Conservation (phyloP, 1,140 invertebrate genomes). For the Epicauta chinensis region DNA sequence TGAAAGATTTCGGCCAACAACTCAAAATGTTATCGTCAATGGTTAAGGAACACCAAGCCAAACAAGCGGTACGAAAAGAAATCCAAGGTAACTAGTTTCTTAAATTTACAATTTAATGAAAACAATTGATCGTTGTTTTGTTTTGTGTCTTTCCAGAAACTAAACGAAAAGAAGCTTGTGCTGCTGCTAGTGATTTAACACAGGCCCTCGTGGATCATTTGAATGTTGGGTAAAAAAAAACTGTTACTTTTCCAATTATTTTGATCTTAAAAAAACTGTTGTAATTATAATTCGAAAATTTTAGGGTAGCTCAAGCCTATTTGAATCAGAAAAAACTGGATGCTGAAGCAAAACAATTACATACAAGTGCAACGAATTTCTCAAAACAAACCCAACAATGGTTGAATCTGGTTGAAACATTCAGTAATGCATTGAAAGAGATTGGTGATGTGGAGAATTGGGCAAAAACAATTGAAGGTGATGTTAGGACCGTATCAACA, state of each 20-base stretch:
- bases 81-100: slow-evolving; percentile 60
- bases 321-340: slow-evolving; percentile 96
- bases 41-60: slow-evolving; percentile 80
- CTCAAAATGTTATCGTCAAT: slow-evolving; percentile 72
- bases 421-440: slow-evolving; percentile 95
- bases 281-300: slow-evolving; percentile 25
- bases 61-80: slow-evolving; percentile 71
- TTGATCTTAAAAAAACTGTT: not conserved
- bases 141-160: slow-evolving; percentile 71
- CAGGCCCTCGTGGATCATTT: slow-evolving; percentile 93
- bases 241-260: not conserved
- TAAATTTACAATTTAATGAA: slow-evolving; percentile 8
- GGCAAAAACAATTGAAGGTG: slow-evolving; percentile 93
- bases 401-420: slow-evolving; percentile 89
- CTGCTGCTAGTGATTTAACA: slow-evolving; percentile 85
- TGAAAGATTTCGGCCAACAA: not conserved
- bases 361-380: slow-evolving; percentile 89
- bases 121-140: slow-evolving; percentile 9
- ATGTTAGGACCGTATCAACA: slow-evolving; percentile 89
- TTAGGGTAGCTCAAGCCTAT: slow-evolving; percentile 91
- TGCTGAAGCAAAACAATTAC: slow-evolving; percentile 94
- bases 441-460: slow-evolving; percentile 98
- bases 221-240: slow-evolving; percentile 84
- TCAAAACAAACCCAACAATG: slow-evolving; percentile 95
- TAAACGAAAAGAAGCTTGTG: slow-evolving; percentile 88